phyloP scores from a whole-genome alignment of 1,140 invertebrate species.

The Lepidotrigona ventralis region DNA sequence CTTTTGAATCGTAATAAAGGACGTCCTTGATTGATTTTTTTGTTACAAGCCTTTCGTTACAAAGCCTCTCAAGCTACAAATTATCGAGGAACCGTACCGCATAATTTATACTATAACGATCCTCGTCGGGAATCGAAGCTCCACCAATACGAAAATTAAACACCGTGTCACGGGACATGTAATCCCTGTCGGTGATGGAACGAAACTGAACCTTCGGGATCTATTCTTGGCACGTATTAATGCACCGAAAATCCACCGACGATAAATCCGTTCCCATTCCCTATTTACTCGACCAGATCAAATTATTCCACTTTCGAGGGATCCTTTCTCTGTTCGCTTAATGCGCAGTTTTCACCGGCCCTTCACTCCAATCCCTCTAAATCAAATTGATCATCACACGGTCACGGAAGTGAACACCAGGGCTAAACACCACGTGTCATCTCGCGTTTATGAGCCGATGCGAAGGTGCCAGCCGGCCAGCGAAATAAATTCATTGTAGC shows the following conservation, averaged over 20 bases:
- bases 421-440: constrained; percentile 21
- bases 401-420: neutral
- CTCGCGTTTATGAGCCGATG: constrained; percentile 4
- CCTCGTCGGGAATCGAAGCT: neutral
- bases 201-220: neutral
- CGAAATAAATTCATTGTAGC: constrained; percentile 28
- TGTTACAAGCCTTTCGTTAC: too few relatives aligned
- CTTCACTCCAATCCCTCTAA: neutral
- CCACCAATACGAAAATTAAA: too few relatives aligned
- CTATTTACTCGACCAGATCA: neutral
- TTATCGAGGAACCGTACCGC: neutral
- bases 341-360: neutral
- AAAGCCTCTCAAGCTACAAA: neutral
- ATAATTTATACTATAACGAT: neutral
- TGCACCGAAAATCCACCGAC: neutral
- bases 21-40: too few relatives aligned
- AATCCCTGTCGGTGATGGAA: neutral
- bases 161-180: too few relatives aligned
- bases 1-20: too few relatives aligned
- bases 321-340: neutral
- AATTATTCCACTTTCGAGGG: neutral
- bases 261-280: neutral
- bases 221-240: neutral
- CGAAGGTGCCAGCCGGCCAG: neutral
- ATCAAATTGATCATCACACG: neutral